Conservation (phyloP, 2,797 vertebrate species). For the Sorex maritimensis region DNA sequence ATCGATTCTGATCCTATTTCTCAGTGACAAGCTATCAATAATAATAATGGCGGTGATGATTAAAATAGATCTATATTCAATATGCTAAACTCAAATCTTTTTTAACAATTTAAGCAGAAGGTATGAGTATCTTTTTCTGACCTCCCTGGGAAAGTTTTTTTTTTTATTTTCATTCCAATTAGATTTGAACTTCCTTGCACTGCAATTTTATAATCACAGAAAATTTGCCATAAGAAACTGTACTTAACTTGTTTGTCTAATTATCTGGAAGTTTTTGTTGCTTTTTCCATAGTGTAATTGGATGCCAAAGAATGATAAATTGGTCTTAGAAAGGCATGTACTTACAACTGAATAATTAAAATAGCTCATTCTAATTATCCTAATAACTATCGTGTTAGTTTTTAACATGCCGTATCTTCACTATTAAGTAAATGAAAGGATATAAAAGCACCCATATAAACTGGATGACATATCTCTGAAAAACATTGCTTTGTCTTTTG, state of each 20-base stretch:
- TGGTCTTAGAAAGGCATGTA: slow-evolving; percentile 33
- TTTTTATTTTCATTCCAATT: slow-evolving; percentile 75
- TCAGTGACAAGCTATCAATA: slow-evolving; percentile 13
- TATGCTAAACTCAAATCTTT: slow-evolving; percentile 9
- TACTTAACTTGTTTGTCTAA: slow-evolving; percentile 79
- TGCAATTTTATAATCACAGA: slow-evolving; percentile 77
- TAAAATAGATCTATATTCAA: not conserved
- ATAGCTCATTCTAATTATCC: slow-evolving; percentile 71
- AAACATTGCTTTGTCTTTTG: not conserved
- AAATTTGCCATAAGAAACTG: slow-evolving; percentile 71
- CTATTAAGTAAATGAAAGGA: slow-evolving; percentile 63
- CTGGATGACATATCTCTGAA: not conserved
- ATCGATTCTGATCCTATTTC: slow-evolving; percentile 16
- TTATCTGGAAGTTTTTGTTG: slow-evolving; percentile 77
- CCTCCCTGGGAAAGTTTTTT: not conserved
- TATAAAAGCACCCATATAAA: slow-evolving; percentile 16
- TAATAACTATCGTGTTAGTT: slow-evolving; percentile 78
- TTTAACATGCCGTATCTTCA: slow-evolving; percentile 43
- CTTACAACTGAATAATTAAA: slow-evolving; percentile 57
- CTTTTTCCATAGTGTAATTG: slow-evolving; percentile 62
- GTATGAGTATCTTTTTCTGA: slow-evolving; percentile 35
- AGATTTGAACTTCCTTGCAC: slow-evolving; percentile 39
- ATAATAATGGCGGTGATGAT: not conserved
- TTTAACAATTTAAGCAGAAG: not conserved
- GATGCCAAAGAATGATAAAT: slow-evolving; percentile 76